phyloP scores from a whole-genome alignment of 1,140 invertebrate genomes.

The Lineus longissimus region DNA sequence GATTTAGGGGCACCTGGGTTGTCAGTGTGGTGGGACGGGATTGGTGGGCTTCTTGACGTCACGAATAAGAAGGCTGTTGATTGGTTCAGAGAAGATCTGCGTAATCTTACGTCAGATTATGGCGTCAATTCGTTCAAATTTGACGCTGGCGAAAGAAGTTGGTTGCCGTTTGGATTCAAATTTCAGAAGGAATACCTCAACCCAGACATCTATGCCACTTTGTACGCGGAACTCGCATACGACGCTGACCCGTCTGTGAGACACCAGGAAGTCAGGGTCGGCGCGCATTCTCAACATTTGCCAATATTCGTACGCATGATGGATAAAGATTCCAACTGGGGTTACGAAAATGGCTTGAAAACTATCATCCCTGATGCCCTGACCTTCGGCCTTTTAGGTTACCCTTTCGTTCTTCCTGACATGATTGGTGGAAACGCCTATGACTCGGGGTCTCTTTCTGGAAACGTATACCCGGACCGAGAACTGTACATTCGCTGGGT shows the following conservation, averaged over 20 bases:
- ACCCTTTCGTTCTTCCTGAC: conserved; percentile 80
- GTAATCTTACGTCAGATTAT: conserved; percentile 58
- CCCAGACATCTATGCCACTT: conserved; percentile 29
- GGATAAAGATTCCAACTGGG: conserved; percentile 81
- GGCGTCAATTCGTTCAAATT: conserved; percentile 87
- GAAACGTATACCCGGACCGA: conserved; percentile 58
- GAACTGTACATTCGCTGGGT: conserved; percentile 89
- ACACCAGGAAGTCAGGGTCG: conserved; percentile 69
- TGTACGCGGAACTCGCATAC: conserved; percentile 49
- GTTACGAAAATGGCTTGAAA: conserved; percentile 73
- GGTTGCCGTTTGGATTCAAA: conserved; percentile 63
- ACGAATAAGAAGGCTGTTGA: conserved; percentile 50
- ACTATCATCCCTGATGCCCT: conserved; percentile 77
- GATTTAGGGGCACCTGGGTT: conserved; percentile 53
- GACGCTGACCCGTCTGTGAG: conserved; percentile 61
- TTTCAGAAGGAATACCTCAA: conserved; percentile 24
- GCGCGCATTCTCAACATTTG: conserved; percentile 71
- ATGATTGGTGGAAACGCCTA: conserved; percentile 87
- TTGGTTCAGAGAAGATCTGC: conserved; percentile 71
- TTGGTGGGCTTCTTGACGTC: conserved; percentile 48
- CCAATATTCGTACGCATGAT: conserved; percentile 83
- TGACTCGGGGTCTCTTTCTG: conserved; percentile 46
- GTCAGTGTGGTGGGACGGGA: conserved; percentile 82
- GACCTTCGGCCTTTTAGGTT: conserved; percentile 79
- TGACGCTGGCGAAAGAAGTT: conserved; percentile 84